Base-by-base conservation (phyloP, 30 jellyfish, hydroid and myxozoan species). In the Catostylus mosaicus region DNA sequence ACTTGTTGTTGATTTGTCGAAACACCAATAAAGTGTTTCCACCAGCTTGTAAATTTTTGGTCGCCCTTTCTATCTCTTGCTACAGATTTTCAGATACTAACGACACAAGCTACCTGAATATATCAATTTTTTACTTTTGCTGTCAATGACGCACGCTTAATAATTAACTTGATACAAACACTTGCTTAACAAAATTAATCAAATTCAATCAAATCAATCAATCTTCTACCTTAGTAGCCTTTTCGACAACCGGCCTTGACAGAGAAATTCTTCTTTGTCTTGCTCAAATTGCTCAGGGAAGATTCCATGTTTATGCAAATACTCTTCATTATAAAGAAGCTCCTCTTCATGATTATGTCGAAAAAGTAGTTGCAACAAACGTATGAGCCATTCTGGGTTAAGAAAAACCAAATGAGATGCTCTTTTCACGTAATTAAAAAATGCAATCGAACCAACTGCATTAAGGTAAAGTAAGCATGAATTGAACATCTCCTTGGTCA, bases 381-480 rank as follows among this genome's bases (percentile, higher is more conserved):
- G 26, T 29, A 87, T 34, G 54, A 87, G 83, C 97, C 97, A 86
- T 40, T 57, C 77, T 1, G 84, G 85, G 78, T 92, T 74, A 30
- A 87, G 67, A 62, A 92, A 86, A 6, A 92, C 98, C 37, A 73
- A 50, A 60, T 83, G 70, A 29, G 30, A 34, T 3, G 68, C 88
- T 16, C 29, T 57, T 54, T 63, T 46, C 12, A 61, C 80, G n/a
- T 43, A 56, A 57, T 56, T 45, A 67, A 92, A 81, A 65, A 73
- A 84, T 0, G 85, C 71, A 8, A 90, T 46, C 0, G 96, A 54
- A 0, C 97, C 96, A 54, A 78, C 79, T 2, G 93, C 87, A 74
- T 92, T 85, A 23, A 92, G 48, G 75, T 92, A 92, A 24, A 78
- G 37, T 40, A 92, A 67, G 0, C 95, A 97, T 40, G 88, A 35